These are phyloP conservation scores for Drosophila picticornis DNA, from an alignment of 2,888 invertebrate species.

Conservation along the genomic window DNA sequence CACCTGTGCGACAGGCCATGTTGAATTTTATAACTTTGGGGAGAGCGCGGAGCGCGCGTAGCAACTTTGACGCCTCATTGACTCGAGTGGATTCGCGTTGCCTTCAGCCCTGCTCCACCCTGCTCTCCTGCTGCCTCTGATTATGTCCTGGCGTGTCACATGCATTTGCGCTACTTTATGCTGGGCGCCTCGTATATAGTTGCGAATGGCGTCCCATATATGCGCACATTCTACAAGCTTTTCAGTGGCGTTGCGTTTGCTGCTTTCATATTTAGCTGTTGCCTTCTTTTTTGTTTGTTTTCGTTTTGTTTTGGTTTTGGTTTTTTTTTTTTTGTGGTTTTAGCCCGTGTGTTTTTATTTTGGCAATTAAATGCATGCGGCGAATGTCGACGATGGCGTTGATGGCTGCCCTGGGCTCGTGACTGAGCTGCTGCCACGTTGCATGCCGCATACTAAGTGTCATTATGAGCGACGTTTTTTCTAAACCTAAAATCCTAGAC, in stretches of 20 bases:
- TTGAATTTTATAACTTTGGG: conserved; percentile 80
- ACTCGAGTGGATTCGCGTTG: conserved; percentile 71
- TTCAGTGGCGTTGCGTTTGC: conserved; percentile 58
- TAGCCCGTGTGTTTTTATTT: conserved; percentile 75
- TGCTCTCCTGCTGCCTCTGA: neutral
- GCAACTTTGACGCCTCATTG: conserved; percentile 81
- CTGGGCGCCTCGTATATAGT: conserved; percentile 48
- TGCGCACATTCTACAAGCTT: conserved; percentile 75
- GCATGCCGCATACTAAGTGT: conserved; percentile 84
- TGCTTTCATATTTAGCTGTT: conserved; percentile 29
- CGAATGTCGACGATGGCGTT: conserved; percentile 78
- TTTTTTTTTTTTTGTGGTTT: conserved; percentile 44
- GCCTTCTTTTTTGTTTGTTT: conserved; percentile 32
- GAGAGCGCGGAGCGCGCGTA: conserved; percentile 65
- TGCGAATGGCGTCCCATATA: conserved; percentile 60
- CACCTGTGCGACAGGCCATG: conserved; percentile 73
- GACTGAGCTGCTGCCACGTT: conserved; percentile 74
- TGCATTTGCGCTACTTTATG: conserved; percentile 77
- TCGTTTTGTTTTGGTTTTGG: conserved; percentile 42
- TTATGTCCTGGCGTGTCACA: conserved; percentile 69
- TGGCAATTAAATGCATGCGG: conserved; percentile 84
- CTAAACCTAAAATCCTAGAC: conserved; percentile 57
- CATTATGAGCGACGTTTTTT: conserved; percentile 79
- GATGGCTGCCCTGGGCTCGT: conserved; percentile 75
- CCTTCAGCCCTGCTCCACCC: neutral